Evolutionary conservation across 2,797 vertebrate species (phyloP), one percentile per base, ranked within the genome.

Genomic region (Peromyscus nudipes): DNA sequence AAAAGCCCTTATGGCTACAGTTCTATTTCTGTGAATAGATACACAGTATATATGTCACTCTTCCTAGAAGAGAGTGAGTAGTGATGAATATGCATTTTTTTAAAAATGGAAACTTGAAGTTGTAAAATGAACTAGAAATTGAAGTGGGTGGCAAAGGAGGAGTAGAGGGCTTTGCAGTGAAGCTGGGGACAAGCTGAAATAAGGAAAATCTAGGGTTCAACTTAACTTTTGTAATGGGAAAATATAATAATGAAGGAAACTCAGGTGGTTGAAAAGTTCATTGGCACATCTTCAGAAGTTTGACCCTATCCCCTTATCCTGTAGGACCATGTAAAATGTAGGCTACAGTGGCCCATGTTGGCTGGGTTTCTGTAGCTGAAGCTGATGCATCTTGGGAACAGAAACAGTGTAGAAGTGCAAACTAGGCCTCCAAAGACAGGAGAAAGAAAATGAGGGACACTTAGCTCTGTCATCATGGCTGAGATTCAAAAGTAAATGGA

Each of bases 101-200:
- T 55, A 76, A 77, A 96, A 90, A 90, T 80, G 34, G 64, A 95
- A 83, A 83, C 64, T 92, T 89, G 31, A 93, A 71, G 64, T 91
- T 96, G 75, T 91, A 96, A 95, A 96, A 40, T 82, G 62, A 96
- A 81, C 75, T 92, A 75, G 73, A 62, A 94, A 96, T 91, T 88
- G 49, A 75, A 76, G 83, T 71, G 43, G 73, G 75, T 49, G 62
- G 75, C 80, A 95, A 46, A 91, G 62, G 79, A 46, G 57, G 34
- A 96, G 65, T 80, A 6, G 67, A 92, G 43, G 29, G 14, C 55
- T 89, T 89, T 84, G 49, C 57, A 87, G 49, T 40, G 27, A 95
- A 75, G 4, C 83, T 69, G 55, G 19, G 46, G 64, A 91, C 83
- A 86, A 86, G 83, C 1, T 85, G 25, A 93, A 71, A 91, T 25